Base-by-base conservation (phyloP, 2,888 invertebrate species). In the Antheraea assamensis region DNA sequence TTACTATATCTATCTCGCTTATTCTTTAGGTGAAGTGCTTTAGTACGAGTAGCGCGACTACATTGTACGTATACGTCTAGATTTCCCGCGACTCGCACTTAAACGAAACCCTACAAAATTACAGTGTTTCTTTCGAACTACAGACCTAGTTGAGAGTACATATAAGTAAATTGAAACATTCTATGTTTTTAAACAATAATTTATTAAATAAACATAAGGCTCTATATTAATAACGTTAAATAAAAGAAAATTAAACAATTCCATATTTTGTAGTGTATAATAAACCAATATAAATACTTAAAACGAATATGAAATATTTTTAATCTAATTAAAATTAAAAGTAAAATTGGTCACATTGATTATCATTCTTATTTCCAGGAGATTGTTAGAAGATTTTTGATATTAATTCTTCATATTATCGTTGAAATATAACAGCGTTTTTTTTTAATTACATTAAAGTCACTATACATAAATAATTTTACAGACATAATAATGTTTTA, bases 181-280 rank as follows among this genome's bases (percentile, higher is more conserved):
- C 10, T 31, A 66, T 66, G 66, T 66, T 66, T 66, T 66, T 31
- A 31, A 31, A 66, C 31, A 68, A 68, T 68, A 68, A 68, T 35
- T 68, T 68, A 68, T 35, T 35, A 21, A 68, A 68, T 68, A 68
- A 35, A 68, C 21, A 61, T 4, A 15, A 64, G 24, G 10, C 61
- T 64, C 35, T 35, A 24, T 35, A 68, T 13, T 42, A 42, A 13
- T 35, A n/a, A 68, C 4, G 35, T 35, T 8, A 35, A n/a, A 30
- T 13, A 30, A 30, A 64, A 3, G 19, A 30, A 3, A 61, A 61
- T 61, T 61, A 15, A 66, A 31, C 66, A 13, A 2, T 31, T 31
- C 4, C 2, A 21, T 15, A n/a, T 21, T 21, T n/a, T n/a, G 24
- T 35, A 35, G 8, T 68, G 35, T 68, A 21, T 35, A 35, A 35